Evolutionary conservation across 2,888 invertebrate genomes (phyloP).

Genomic region (Dendrolimus pini): DNA sequence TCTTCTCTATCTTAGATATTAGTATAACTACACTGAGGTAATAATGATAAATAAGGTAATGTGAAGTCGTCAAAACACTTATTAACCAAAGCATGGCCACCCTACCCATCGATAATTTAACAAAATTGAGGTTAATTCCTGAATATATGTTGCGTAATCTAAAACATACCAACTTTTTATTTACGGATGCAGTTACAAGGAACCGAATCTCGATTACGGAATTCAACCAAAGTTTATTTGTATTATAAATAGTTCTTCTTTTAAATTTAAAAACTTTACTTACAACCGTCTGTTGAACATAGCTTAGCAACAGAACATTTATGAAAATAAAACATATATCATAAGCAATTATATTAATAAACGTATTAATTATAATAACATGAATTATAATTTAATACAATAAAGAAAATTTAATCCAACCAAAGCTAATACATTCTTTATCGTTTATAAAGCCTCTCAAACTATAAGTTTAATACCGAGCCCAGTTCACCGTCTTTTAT

Average conservation of each 20-base stretch:
- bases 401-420: too few relatives aligned
- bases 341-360: too few relatives aligned
- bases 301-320: not conserved
- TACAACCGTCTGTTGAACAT: not conserved
- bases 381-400: too few relatives aligned
- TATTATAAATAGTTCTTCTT: not conserved
- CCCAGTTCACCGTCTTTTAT: too few relatives aligned
- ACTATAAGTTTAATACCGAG: too few relatives aligned
- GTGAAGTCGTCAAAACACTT: too few relatives aligned
- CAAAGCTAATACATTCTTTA: too few relatives aligned
- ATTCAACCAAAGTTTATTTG: slow-evolving; percentile 31
- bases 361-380: too few relatives aligned
- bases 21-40: too few relatives aligned
- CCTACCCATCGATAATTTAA: slow-evolving; percentile 42
- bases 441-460: too few relatives aligned
- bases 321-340: not conserved
- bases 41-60: too few relatives aligned
- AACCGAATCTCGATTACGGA: slow-evolving; percentile 28
- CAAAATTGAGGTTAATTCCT: slow-evolving; percentile 66
- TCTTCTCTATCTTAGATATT: too few relatives aligned
- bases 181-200: slow-evolving; percentile 42
- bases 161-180: slow-evolving; percentile 29
- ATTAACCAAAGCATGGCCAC: not conserved
- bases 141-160: slow-evolving; percentile 31
- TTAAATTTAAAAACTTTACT: not conserved